These are phyloP conservation scores for Ylistrum balloti DNA, from an alignment of 1,140 invertebrate genomes.

Conservation along the genomic window DNA sequence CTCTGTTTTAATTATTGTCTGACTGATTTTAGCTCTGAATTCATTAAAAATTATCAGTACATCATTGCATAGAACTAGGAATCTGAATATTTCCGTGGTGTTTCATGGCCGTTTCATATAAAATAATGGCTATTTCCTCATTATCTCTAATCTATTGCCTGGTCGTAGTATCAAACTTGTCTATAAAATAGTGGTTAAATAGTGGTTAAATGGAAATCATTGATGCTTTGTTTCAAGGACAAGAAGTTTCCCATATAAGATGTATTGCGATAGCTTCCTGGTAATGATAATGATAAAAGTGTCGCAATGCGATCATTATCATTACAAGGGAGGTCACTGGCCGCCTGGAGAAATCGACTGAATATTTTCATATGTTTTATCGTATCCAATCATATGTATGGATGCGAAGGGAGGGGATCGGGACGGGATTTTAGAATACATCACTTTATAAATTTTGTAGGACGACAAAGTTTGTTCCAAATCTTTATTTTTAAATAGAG, in stretches of 20 bases:
- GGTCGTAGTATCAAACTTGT: not conserved
- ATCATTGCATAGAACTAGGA: too few relatives aligned
- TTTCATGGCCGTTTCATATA: not conserved
- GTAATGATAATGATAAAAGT: not conserved
- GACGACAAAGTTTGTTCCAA: too few relatives aligned
- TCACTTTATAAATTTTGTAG: too few relatives aligned
- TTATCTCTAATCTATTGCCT: not conserved
- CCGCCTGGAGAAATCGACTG: constrained; percentile 11
- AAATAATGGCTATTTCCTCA: not conserved
- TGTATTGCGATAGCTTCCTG: not conserved
- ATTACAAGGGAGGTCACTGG: not conserved
- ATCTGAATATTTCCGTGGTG: not conserved
- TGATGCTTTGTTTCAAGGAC: constrained; percentile 3
- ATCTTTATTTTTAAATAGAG: too few relatives aligned
- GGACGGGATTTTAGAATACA: not conserved
- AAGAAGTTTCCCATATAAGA: not conserved
- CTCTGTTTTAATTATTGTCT: too few relatives aligned
- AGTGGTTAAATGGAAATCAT: not conserved
- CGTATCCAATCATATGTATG: not conserved
- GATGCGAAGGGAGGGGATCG: not conserved
- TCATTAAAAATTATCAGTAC: too few relatives aligned
- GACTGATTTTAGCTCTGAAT: too few relatives aligned
- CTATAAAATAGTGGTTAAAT: not conserved
- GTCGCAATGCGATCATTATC: not conserved
- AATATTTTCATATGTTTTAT: not conserved